Evolutionary conservation across 2,888 invertebrate species (phyloP), one percentile per base, ranked within the genome.

Genomic region (Acleris sparsana): DNA sequence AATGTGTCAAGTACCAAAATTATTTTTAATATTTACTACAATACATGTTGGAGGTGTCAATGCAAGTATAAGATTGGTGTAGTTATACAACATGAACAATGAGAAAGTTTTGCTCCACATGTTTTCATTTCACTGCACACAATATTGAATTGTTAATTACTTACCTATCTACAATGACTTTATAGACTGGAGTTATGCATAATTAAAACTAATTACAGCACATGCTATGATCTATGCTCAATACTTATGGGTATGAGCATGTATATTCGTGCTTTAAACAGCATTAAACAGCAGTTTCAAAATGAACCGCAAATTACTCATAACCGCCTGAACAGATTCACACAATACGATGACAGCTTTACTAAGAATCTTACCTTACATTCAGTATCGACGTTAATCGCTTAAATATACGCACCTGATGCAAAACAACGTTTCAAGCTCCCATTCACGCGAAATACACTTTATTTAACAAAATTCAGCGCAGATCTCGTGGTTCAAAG

Each of bases 401-500:
- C 44, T 44, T 55, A 55, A 55, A 55, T 43, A 55, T 56, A 56
- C 55, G 60, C 55, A 51, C 60, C 44, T 44, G 51, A 56, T 11
- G 51, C 44, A 25, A 65, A 33, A 44, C 33, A 20, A 16, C 11
- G 44, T 29, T 55, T n/a, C 20, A 61, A 51, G 49, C 55, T 51
- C 49, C 17, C 44, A n/a, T 43, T 46, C 17, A 51, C 60, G 16
- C 29, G 9, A 53, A 51, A 46, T 49, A 56, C 48, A 55, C 44
- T 18, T 25, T 17, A 55, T 56, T 29, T n/a, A n/a, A 62, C 61
- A 46, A 46, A 57, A 48, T 52, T n/a, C 46, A 58, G 62, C 61
- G 59, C 63, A 67, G 67, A 72, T 72, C 69, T 70, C 68, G 70
- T 67, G 58, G 70, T 70, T 72, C 67, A 71, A 61, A 66, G 68